Evolutionary conservation across 2,888 invertebrate genomes (phyloP), one percentile per base, ranked within the genome.

Genomic region (Trissolcus japonicus): DNA sequence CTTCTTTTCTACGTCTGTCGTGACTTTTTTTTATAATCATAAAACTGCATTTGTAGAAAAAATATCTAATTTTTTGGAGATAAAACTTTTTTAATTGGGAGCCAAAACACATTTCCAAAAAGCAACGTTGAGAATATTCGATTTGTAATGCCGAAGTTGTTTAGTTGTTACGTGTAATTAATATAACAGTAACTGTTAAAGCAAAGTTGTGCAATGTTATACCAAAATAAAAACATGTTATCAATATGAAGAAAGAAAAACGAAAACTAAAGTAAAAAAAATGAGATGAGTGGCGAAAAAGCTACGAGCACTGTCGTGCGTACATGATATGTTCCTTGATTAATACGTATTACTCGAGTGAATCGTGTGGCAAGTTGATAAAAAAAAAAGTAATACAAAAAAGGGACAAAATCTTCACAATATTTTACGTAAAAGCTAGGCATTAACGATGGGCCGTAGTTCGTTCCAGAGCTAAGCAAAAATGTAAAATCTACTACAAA

Each of bases 361-460:
- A 78, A 76, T 56, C 57, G 62, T 68, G 53, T 66, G 65, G 29
- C 29, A 78, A 66, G 40, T 69, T 16, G 62, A 16, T 16, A 0
- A 14, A 46, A n/a, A 46, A 46, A 16, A 4, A 46, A 46, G 6
- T 29, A 21, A 21, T n/a, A 21, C 4, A 25, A 25, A 25, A 25
- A 35, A 9, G 9, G 11, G 14, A 68, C 48, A 69, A 59, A 65
- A 69, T 48, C 72, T 76, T 77, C 63, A 75, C 78, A 79, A 74
- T 82, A 80, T 80, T 82, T 82, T 80, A 80, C 76, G 79, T 77
- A 78, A 72, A n/a, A 71, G 63, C 48, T 79, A 51, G 79, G 71
- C 41, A 71, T 78, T 73, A 80, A 75, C 56, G 65, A 75, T 68
- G 78, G 60, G 61, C 51, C 67, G 71, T 72, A 78, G 72, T 67